Base-by-base conservation (phyloP, 2,797 vertebrate genomes). In the Darevskia nairensis region DNA sequence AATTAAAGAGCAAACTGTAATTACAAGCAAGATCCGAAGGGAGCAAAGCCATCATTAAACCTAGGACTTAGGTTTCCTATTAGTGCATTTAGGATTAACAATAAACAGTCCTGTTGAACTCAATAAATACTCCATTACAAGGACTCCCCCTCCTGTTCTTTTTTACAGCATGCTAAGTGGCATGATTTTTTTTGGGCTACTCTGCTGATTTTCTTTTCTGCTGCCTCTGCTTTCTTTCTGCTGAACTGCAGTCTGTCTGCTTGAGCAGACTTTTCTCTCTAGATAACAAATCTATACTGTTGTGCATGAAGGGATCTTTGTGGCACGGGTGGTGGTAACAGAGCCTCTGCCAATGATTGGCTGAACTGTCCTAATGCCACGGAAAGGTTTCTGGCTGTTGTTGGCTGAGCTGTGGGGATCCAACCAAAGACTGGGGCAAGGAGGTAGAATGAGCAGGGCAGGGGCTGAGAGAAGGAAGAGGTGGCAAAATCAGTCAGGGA, bases 1-100 rank as follows among this genome's bases (percentile, higher is more conserved):
- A 96, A 97, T 97, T 96, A 96, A 96, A 95, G 78, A 94, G 74
- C 88, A 95, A 95, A 95, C 86, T 95, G 86, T 95, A 96, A 96
- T 97, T 96, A 96, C 93, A 89, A 96, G 76, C 81, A 92, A 94
- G 85, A 95, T 94, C 96, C 92, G 94, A 95, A 95, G 95, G 95
- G 96, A 96, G 29, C 32, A 94, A 96, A 94, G 86, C 86, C 92
- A 95, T 91, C 87, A 91, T 15, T 92, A 92, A 94, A 81, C 90
- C 21, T 78, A 92, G 87, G 69, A 32, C 86, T 93, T 95, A 82
- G 81, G 88, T 92, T 96, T 96, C 91, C 88, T 95, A 90, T 93
- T 93, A 95, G 69, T 92, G 71, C n/a, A 85, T 95, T 95, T 96
- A 96, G 89, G 94, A 96, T 94, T 95, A 96, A 92, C 88, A 94